Evolutionary conservation across 2,113 vertebrate genomes (phyloP), one percentile per base, ranked within the genome.

Genomic region (Misgurnus anguillicaudatus): DNA sequence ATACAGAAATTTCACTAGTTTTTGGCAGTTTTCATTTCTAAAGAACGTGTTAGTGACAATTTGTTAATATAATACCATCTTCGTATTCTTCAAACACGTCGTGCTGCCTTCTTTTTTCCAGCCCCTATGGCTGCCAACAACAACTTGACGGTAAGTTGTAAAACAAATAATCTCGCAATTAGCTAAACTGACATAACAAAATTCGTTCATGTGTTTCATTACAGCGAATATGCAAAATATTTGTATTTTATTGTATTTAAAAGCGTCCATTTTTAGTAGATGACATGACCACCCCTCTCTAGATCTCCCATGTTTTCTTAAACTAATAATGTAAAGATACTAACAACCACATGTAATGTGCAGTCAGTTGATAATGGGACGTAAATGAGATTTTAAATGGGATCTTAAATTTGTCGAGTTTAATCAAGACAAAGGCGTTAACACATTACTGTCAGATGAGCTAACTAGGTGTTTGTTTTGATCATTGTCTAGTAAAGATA

Each of bases 61-160:
- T 84, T 76, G 38, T 1, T 9, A 39, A 31, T 16, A 41, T 61
- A 76, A 13, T 38, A 42, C 57, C 16, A 19, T 48, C 9, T 71
- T 85, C 16, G 38, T 17, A 41, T 60, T 82, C n/a, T 45, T 39
- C 21, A 72, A 78, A 75, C 57, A 51, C 76, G 67, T 69, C 70
- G 77, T 67, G 3, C 53, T 81, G 45, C 75, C 78, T 80, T 55
- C 31, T 36, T 78, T 74, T 69, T 77, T 85, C 76, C 86, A 78
- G 90, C 86, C 88, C 62, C 83, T 87, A 94, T 93, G 92, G 91
- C 91, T 90, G 85, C 91, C 88, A 93, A 90, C 90, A 94, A 90
- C 77, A 94, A 93, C 89, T 90, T 94, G 80, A 92, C 93, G 93
- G 93, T 93, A 91, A 92, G 91, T 67, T 80, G 78, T 19, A 75